phyloP scores from a whole-genome alignment of 2,797 vertebrate genomes.

The Thalassophryne amazonica region DNA sequence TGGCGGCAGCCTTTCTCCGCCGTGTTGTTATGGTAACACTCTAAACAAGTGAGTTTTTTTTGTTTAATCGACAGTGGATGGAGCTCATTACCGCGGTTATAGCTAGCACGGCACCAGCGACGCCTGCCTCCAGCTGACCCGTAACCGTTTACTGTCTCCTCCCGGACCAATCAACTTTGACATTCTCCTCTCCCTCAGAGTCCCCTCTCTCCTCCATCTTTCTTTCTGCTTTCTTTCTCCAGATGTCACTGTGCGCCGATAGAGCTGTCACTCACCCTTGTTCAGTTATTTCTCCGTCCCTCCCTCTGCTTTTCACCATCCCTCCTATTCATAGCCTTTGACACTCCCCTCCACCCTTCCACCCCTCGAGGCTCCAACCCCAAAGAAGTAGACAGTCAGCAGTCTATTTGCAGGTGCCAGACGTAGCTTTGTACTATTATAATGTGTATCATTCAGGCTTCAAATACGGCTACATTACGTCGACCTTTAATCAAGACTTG shows the following conservation, averaged over 20 bases:
- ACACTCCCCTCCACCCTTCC: constrained; percentile 6
- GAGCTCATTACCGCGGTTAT: constrained; percentile 65
- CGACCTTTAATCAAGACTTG: constrained; percentile 55
- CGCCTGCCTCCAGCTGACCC: constrained; percentile 55
- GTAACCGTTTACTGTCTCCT: constrained; percentile 60
- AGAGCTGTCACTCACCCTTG: constrained; percentile 50
- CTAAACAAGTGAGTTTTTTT: constrained; percentile 36
- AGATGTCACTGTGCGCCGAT: constrained; percentile 24
- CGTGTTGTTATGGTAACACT: constrained; percentile 42
- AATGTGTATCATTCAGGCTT: constrained; percentile 46
- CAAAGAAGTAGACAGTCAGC: constrained; percentile 38
- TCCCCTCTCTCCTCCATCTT: constrained; percentile 25
- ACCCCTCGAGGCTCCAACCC: constrained; percentile 19
- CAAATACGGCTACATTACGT: constrained; percentile 29
- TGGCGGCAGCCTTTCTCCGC: constrained; percentile 26
- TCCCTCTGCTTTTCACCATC: constrained; percentile 24
- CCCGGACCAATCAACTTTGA: constrained; percentile 55
- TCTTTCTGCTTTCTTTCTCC: constrained; percentile 17
- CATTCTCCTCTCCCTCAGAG: constrained; percentile 7
- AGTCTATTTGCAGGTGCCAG: constrained; percentile 55
- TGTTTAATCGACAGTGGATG: constrained; percentile 39
- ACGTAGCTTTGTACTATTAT: constrained; percentile 44
- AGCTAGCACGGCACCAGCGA: constrained; percentile 43
- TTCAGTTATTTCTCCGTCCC: neutral
- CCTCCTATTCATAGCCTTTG: constrained; percentile 37